Evolutionary conservation across 1,140 invertebrate genomes (phyloP), one percentile per base, ranked within the genome.

Genomic region (Trachelipus rathkii): DNA sequence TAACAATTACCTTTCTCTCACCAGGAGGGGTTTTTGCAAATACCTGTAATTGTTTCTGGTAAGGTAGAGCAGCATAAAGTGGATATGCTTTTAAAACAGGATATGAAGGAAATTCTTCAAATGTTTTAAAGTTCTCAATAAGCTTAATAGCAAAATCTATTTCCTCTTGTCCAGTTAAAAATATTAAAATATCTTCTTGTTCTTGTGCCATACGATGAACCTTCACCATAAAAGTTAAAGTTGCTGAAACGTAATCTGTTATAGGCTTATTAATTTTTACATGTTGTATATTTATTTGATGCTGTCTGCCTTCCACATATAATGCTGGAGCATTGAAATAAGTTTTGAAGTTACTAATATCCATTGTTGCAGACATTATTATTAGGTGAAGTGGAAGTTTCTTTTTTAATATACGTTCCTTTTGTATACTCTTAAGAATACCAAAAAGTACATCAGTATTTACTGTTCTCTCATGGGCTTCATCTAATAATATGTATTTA

Each of bases 111-210:
- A 88, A 78, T 60, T 85, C 85, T 81, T 83, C 73, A 71, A 74
- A 78, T 84, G 91, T 92, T 7, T 89, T 88, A 75, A 95, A 89
- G 82, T 92, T 88, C 81, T 89, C 88, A 1, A 95, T 92, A 83
- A 90, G 91, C 75, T 89, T 86, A 53, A 90, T 92, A 75, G 95
- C 89, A 4, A 91, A 89, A 87, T 99, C 96, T 81, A 99, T 99
- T 89, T 99, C 97, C 85, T 99, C 97, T 87, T 98, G 95, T 5
- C 97, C 97, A 77, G 97, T 99, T 69, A 99, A 87, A 87, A 99
- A 99, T n/a, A 98, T 93, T 46, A 99, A 87, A 83, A 99, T 93
- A 84, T 97, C 95, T 82, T 89, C 81, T 92, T 93, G 91, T 23
- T 90, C 84, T 10, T 93, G 93, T 77, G 91, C 88, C 83, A 91